Evolutionary conservation across 1,140 invertebrate species (phyloP).

Genomic region (Catajapyx aquilonaris): DNA sequence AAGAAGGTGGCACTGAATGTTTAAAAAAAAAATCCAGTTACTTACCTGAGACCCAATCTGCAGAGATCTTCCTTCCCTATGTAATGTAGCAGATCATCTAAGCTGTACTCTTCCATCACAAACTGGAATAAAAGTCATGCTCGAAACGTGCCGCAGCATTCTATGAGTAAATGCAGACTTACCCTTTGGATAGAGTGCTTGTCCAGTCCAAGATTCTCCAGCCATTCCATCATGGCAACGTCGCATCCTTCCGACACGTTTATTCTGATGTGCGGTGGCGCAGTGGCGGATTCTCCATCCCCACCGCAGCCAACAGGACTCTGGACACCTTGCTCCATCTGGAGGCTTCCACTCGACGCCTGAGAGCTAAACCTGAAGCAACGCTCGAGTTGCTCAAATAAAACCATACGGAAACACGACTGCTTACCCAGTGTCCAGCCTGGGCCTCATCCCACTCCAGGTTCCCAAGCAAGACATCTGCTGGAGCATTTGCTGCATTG

Average conservation of each 20-base stretch:
- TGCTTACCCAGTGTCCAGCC: conserved; percentile 6
- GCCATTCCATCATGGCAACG: conserved; percentile 37
- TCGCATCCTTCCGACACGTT: conserved; percentile 11
- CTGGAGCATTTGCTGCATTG: conserved; percentile 24
- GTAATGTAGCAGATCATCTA: conserved; percentile 50
- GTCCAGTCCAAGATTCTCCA: conserved; percentile 31
- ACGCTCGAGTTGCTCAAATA: conserved; percentile 11
- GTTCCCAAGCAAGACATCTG: conserved; percentile 15
- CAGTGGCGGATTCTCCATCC: neutral
- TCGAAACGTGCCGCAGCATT: neutral
- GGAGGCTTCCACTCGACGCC: conserved; percentile 4
- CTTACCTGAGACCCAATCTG: conserved; percentile 44
- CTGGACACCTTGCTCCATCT: conserved; percentile 7
- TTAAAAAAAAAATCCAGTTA: conserved; percentile 7
- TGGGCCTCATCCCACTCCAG: conserved; percentile 16
- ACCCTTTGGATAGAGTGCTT: conserved; percentile 31
- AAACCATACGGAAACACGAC: conserved; percentile 2
- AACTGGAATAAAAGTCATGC: conserved; percentile 28
- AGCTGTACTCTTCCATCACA: conserved; percentile 48
- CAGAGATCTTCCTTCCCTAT: conserved; percentile 54
- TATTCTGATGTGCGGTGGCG: conserved; percentile 8
- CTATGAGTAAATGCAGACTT: conserved; percentile 7
- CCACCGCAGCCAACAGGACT: neutral
- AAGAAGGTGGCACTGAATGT: conserved; percentile 1
- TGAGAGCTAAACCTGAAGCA: conserved; percentile 9